phyloP scores from a whole-genome alignment of 1,140 invertebrate species.

The Plectrocnemia conspersa region DNA sequence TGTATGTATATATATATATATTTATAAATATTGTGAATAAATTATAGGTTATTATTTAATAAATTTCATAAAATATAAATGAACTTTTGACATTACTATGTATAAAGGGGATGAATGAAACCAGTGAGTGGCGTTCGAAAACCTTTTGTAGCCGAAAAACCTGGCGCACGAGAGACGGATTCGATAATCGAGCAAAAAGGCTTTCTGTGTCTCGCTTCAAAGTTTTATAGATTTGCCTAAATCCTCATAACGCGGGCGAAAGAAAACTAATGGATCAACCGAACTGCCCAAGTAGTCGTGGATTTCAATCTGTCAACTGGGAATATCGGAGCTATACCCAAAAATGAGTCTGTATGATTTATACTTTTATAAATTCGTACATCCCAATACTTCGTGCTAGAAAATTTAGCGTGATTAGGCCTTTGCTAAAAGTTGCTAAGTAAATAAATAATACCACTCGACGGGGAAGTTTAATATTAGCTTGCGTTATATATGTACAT shows the following conservation, averaged over 20 bases:
- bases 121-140: background rate
- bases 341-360: background rate
- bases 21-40: no score
- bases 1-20: no score
- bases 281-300: conserved; percentile 21
- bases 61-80: background rate
- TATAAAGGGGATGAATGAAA: no score
- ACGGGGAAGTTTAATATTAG: no score
- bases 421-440: no score
- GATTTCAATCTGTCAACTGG: conserved; percentile 22
- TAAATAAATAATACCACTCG: no score
- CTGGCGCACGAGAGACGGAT: conserved; percentile 2
- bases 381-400: no score
- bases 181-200: conserved; percentile 28
- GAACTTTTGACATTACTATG: no score
- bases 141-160: background rate
- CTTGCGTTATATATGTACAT: no score
- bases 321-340: background rate
- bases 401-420: no score
- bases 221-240: conserved; percentile 31
- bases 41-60: no score
- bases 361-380: conserved; percentile 1
- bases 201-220: conserved; percentile 23
- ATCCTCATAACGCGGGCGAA: conserved; percentile 19
- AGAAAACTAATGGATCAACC: conserved; percentile 28